Conservation (phyloP, 2,888 invertebrate species). For the Eudasyphora cyanicolor region DNA sequence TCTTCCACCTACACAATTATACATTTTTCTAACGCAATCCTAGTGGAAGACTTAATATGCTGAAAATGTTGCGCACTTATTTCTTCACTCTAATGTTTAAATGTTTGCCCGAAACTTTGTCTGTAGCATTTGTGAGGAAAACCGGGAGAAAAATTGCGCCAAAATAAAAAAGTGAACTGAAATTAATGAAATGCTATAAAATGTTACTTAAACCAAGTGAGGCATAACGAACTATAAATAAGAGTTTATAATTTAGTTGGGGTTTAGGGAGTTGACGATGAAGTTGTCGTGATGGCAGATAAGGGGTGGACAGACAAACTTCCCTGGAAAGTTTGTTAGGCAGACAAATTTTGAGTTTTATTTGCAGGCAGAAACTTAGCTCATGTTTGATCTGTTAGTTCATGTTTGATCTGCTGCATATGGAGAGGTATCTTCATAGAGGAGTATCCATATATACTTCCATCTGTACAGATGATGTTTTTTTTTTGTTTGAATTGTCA, state of each 20-base stretch:
- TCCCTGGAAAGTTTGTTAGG: too few species aligned
- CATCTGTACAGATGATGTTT: background rate
- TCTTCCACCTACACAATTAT: background rate
- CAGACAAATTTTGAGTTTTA: too few species aligned
- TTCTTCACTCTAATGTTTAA: background rate
- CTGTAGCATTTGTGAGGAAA: background rate
- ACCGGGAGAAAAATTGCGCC: too few species aligned
- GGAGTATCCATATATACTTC: background rate
- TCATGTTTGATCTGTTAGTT: background rate
- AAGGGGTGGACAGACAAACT: too few species aligned
- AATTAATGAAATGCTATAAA: background rate
- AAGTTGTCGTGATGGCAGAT: too few species aligned
- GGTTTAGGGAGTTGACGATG: background rate
- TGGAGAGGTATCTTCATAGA: too few species aligned
- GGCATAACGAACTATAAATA: background rate
- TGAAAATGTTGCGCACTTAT: background rate
- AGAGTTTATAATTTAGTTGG: background rate
- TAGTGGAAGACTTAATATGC: background rate
- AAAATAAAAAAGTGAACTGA: background rate
- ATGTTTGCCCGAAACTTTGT: background rate
- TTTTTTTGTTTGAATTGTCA: background rate
- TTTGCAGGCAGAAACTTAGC: too few species aligned
- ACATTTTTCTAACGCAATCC: background rate
- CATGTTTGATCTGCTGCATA: background rate
- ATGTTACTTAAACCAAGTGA: background rate